These are phyloP conservation scores for Seriola dumerili DNA, from an alignment of 2,113 vertebrate genomes.

Conservation along the genomic window DNA sequence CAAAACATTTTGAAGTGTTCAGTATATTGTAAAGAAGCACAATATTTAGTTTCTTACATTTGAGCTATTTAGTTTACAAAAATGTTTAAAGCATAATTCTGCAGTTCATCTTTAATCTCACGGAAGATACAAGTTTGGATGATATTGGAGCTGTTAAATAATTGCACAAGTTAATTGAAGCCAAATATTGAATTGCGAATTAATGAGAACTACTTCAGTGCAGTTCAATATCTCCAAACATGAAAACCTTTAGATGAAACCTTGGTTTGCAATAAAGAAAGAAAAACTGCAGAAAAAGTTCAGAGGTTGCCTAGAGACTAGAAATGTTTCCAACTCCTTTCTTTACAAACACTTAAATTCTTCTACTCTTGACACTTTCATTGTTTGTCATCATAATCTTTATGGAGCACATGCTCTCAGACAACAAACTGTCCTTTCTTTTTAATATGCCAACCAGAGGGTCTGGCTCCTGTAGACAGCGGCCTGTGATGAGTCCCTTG, in stretches of 20 bases:
- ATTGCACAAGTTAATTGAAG: background rate
- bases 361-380: background rate
- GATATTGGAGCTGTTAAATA: background rate
- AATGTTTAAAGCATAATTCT: too few species aligned
- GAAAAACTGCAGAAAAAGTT: background rate
- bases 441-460: constrained; percentile 11
- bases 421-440: constrained; percentile 8
- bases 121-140: too few species aligned
- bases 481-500: constrained; percentile 47
- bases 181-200: background rate
- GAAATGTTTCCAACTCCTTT: background rate
- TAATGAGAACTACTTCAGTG: too few species aligned
- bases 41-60: too few species aligned
- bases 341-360: constrained; percentile 4
- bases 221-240: background rate
- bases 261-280: background rate
- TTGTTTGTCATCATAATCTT: constrained; percentile 31
- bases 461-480: constrained; percentile 55
- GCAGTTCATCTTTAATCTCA: too few species aligned
- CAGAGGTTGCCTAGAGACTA: background rate
- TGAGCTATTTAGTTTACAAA: too few species aligned
- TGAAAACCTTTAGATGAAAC: background rate
- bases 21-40: too few species aligned
- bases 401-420: constrained; percentile 20
- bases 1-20: too few species aligned